Percentiles rank a stretch among this genome's conserved stretches.
phyloP scores from a whole-genome alignment of 2,888 invertebrate species.

The Alloplasta piceator region DNA sequence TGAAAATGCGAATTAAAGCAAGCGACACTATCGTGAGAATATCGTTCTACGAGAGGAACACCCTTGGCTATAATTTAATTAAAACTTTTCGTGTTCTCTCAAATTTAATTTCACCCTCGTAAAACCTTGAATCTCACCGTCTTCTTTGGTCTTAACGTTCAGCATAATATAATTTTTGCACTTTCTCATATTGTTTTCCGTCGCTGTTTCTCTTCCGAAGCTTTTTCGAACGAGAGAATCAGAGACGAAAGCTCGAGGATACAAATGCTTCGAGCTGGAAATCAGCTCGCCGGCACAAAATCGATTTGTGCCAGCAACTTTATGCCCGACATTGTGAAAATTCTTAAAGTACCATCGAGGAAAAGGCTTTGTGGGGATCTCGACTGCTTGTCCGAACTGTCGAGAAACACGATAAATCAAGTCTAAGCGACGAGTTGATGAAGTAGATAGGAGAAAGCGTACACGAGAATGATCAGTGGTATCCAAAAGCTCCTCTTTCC shows the following conservation, averaged over 20 bases:
- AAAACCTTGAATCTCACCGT: background rate
- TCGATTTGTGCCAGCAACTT: background rate
- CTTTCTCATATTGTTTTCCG: background rate
- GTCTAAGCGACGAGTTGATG: slow-evolving; percentile 56
- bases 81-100: slow-evolving; percentile 42
- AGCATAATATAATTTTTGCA: background rate
- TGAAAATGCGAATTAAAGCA: background rate
- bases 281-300: background rate
- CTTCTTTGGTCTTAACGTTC: background rate
- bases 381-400: slow-evolving; percentile 17
- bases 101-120: slow-evolving; percentile 13
- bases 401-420: slow-evolving; percentile 57
- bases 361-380: background rate
- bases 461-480: slow-evolving; percentile 36
- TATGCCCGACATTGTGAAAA: slow-evolving; percentile 1
- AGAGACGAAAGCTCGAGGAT: background rate
- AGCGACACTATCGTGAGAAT: slow-evolving; percentile 22
- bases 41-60: background rate
- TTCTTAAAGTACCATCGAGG: background rate
- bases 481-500: slow-evolving; percentile 11
- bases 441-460: slow-evolving; percentile 44
- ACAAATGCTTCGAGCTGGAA: background rate
- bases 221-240: background rate
- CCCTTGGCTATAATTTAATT: slow-evolving; percentile 45
- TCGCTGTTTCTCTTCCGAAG: background rate